Base-by-base conservation (phyloP, 2,888 invertebrate genomes). In the Leptogaster cylindrica region DNA sequence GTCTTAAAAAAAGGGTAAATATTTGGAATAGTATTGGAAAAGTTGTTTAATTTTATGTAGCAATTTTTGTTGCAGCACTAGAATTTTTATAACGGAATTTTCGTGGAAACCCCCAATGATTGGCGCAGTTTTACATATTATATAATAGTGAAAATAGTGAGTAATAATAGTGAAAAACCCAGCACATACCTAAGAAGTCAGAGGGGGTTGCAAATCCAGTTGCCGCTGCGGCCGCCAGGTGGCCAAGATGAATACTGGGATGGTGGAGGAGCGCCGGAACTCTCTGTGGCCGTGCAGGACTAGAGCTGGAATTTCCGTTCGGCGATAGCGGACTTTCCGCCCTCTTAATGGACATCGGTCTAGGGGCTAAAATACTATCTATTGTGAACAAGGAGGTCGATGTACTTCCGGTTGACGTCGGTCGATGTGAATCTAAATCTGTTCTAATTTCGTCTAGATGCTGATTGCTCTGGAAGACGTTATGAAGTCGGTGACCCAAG, bases 121-220 rank as follows among this genome's bases (percentile, higher is more conserved):
- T n/a, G n/a, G n/a, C n/a, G n/a, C n/a, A n/a, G n/a, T n/a, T n/a
- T n/a, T n/a, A n/a, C n/a, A n/a, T n/a, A n/a, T n/a, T n/a, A n/a
- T n/a, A n/a, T n/a, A n/a, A n/a, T n/a, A n/a, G n/a, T n/a, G n/a
- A n/a, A n/a, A n/a, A n/a, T n/a, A n/a, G n/a, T n/a, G n/a, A n/a
- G n/a, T n/a, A n/a, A n/a, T n/a, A n/a, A n/a, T n/a, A n/a, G n/a
- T n/a, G n/a, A n/a, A n/a, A n/a, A n/a, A n/a, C n/a, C n/a, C n/a
- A n/a, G n/a, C n/a, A 83, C 87, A 84, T 83, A 92, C 93, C 92
- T 77, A 93, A 85, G 79, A 93, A 89, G 79, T 93, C 92, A 23
- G 92, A 87, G 46, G 89, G 87, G 75, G 89, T 86, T 36, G 89
- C 87, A 75, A 88, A 89, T 16, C 84, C 83, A 6, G 83, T 82